These are phyloP conservation scores for Premnoplex brunnescens DNA, from an alignment of 2,797 vertebrate genomes.

Conservation along the genomic window DNA sequence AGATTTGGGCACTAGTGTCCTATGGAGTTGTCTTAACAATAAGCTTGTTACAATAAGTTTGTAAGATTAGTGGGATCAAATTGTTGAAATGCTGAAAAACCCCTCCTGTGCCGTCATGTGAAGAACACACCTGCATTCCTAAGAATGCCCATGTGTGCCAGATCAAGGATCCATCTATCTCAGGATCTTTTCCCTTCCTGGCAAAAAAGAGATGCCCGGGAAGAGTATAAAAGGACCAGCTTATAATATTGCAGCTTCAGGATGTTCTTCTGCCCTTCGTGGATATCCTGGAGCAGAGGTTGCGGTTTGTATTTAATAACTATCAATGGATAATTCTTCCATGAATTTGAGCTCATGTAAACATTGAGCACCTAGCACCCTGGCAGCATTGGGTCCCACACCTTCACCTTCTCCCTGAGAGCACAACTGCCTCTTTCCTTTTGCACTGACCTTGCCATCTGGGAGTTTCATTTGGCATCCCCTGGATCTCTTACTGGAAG, in stretches of 20 bases:
- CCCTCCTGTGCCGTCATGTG: background rate
- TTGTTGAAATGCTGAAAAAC: background rate
- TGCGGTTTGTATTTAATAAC: slow-evolving; percentile 49
- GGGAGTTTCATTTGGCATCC: slow-evolving; percentile 28
- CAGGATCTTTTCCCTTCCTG: slow-evolving; percentile 50
- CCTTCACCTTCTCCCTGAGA: slow-evolving; percentile 3
- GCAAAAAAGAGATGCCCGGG: slow-evolving; percentile 33
- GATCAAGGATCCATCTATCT: slow-evolving; percentile 40
- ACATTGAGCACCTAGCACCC: background rate
- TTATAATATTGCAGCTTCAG: slow-evolving; percentile 33
- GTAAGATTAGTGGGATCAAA: background rate
- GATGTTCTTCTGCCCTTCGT: slow-evolving; percentile 46
- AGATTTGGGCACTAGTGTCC: background rate
- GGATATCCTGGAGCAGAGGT: slow-evolving; percentile 54
- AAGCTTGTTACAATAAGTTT: background rate
- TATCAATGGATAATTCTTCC: slow-evolving; percentile 53
- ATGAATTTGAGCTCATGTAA: slow-evolving; percentile 1
- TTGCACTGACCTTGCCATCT: slow-evolving; percentile 27
- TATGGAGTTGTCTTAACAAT: background rate
- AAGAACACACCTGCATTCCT: slow-evolving; percentile 36
- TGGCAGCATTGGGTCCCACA: background rate
- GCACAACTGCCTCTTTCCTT: slow-evolving; percentile 8
- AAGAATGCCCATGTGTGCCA: slow-evolving; percentile 30
- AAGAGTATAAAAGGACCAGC: slow-evolving; percentile 37
- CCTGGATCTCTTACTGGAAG: slow-evolving; percentile 15